These are phyloP conservation scores for Melospiza melodia DNA, from an alignment of 2,113 vertebrate species.

Conservation along the genomic window DNA sequence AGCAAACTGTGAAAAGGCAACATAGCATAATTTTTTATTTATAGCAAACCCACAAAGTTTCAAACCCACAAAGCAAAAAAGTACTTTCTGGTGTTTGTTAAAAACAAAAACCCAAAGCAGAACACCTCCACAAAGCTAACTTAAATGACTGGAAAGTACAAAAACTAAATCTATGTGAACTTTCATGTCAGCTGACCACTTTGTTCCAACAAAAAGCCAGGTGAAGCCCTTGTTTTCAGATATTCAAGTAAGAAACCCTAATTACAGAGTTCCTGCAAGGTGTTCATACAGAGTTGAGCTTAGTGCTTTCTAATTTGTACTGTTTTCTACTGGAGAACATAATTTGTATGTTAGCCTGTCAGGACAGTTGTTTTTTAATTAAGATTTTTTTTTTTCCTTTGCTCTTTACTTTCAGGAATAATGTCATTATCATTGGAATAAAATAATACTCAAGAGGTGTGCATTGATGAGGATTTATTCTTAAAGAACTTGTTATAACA, in stretches of 20 bases:
- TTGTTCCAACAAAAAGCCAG: background rate
- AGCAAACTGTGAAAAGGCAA: background rate
- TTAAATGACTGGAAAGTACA: background rate
- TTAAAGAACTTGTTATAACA: background rate
- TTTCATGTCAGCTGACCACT: background rate
- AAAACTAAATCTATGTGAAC: background rate
- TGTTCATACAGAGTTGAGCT: background rate
- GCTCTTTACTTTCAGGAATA: background rate
- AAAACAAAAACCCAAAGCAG: background rate
- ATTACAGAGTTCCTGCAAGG: background rate
- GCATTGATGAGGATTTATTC: background rate
- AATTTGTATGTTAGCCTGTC: background rate
- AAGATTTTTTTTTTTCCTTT: too few species aligned
- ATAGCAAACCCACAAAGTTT: background rate
- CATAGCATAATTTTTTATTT: background rate
- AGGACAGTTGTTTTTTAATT: background rate
- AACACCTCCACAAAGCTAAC: background rate
- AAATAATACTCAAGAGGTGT: background rate
- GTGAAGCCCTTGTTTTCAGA: background rate
- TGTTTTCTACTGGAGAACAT: background rate
- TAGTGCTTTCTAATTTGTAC: background rate
- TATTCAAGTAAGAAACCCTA: background rate
- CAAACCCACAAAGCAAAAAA: background rate
- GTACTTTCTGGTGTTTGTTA: background rate
- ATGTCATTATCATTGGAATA: background rate